phyloP scores from a whole-genome alignment of 2,113 vertebrate genomes.

The Gymnogyps californianus region DNA sequence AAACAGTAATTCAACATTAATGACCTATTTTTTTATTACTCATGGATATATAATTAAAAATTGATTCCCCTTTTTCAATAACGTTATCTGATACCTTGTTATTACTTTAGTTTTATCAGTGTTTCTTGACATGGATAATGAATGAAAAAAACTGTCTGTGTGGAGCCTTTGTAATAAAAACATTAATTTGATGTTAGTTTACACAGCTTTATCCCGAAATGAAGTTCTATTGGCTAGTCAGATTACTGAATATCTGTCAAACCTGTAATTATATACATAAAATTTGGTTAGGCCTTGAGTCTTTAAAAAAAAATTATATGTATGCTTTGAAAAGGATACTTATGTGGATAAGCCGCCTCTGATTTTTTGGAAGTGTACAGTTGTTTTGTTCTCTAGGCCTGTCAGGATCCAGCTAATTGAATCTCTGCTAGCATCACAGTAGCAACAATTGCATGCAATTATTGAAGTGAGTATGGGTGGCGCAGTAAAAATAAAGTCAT shows the following conservation, averaged over 20 bases:
- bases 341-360: neutral
- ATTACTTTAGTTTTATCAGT: neutral
- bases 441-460: neutral
- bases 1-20: neutral
- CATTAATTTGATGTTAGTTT: neutral
- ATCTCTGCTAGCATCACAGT: neutral
- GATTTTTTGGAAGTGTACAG: neutral
- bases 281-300: neutral
- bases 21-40: neutral
- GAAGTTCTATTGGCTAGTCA: neutral
- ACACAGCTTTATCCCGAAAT: neutral
- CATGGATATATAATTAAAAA: neutral
- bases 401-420: neutral
- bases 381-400: neutral
- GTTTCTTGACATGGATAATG: neutral
- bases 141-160: neutral
- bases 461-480: neutral
- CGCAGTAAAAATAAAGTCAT: neutral
- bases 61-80: neutral
- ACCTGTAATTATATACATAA: neutral
- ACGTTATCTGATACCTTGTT: neutral
- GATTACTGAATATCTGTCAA: neutral
- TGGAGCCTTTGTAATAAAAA: neutral
- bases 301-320: neutral
- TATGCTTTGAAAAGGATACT: neutral